Evolutionary conservation across 2,113 vertebrate genomes (phyloP).

Genomic region (Xenopus laevis): DNA sequence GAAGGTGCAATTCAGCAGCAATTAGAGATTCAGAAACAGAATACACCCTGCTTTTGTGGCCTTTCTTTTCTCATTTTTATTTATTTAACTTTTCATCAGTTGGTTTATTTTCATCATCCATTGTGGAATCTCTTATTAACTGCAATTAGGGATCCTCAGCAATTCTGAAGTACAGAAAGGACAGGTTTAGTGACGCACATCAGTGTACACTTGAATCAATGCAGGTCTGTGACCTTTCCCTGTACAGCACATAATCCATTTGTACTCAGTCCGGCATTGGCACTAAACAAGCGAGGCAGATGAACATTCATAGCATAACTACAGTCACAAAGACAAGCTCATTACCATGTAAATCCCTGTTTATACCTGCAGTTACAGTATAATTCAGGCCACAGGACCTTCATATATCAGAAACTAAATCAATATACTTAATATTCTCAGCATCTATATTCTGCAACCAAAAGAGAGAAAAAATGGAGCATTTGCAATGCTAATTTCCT

Average conservation of each 20-base stretch:
- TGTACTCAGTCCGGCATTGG: neutral
- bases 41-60: no score
- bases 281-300: neutral
- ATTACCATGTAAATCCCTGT: neutral
- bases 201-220: neutral
- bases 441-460: neutral
- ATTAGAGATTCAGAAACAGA: no score
- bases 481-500: constrained; percentile 1
- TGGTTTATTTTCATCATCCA: no score
- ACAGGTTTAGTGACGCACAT: no score
- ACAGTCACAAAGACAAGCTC: neutral
- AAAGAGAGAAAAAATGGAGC: neutral
- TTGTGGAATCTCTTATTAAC: no score
- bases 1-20: no score
- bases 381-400: neutral
- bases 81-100: no score
- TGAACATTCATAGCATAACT: neutral
- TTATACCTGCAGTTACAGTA: neutral
- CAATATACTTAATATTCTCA: neutral
- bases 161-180: no score
- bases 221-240: neutral
- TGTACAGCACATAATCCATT: neutral
- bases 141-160: no score
- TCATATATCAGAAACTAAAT: neutral
- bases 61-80: no score